Percentiles rank a stretch among this genome's conserved stretches.
These are phyloP conservation scores for Caenorhabditis sulstoni DNA, from an alignment of 2,888 invertebrate genomes.

Conservation along the genomic window DNA sequence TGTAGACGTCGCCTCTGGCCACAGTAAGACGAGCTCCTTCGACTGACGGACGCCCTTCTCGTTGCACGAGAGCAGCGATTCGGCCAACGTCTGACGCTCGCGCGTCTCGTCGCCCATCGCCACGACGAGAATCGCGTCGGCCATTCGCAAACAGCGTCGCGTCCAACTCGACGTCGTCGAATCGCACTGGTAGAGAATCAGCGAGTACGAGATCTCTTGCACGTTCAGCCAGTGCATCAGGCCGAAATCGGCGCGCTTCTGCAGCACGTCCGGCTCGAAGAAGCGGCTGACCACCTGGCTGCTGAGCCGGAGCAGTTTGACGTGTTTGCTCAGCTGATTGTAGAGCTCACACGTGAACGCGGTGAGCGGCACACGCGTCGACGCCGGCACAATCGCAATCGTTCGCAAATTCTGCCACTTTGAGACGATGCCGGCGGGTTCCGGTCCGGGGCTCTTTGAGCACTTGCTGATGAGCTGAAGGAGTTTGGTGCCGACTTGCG, in stretches of 20 bases:
- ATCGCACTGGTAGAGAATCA: constrained; percentile 97
- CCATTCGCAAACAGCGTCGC: constrained; percentile 88
- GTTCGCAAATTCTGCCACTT: constrained; percentile 88
- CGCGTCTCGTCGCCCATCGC: constrained; percentile 87
- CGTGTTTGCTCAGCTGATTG: constrained; percentile 87
- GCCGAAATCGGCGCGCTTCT: constrained; percentile 83
- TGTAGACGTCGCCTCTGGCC: constrained; percentile 86
- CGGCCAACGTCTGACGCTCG: too few relatives aligned
- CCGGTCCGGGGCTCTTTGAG: constrained; percentile 58
- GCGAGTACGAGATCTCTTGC: constrained; percentile 95
- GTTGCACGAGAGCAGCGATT: constrained; percentile 30
- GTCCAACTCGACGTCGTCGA: constrained; percentile 94
- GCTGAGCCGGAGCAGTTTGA: constrained; percentile 86
- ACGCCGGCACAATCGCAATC: constrained; percentile 94
- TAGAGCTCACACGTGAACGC: constrained; percentile 96
- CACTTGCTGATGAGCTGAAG: constrained; percentile 91
- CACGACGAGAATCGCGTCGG: constrained; percentile 96
- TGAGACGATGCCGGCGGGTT: constrained; percentile 8
- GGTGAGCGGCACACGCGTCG: constrained; percentile 94
- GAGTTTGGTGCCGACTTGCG: constrained; percentile 89
- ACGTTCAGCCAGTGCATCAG: constrained; percentile 97
- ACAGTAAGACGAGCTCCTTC: constrained; percentile 94
- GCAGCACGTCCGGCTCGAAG: constrained; percentile 37
- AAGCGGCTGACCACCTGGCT: constrained; percentile 29
- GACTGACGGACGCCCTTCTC: constrained; percentile 93